Base-by-base conservation (phyloP, 2,888 invertebrate genomes). In the Pemphredon lugubris region DNA sequence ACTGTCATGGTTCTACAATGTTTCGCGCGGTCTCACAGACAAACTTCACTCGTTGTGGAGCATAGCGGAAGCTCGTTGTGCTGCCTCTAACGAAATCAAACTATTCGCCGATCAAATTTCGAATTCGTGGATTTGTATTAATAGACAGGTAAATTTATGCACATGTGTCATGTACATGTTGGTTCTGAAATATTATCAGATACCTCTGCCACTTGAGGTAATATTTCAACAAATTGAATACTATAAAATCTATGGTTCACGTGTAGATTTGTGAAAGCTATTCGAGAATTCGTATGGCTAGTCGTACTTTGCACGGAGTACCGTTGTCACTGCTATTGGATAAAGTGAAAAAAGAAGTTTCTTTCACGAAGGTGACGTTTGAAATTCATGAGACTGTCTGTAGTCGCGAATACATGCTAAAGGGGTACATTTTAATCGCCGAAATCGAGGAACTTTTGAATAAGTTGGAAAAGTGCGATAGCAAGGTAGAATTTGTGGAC, bases 231-330 rank as follows among this genome's bases (percentile, higher is more conserved):
- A n/a, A n/a, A n/a, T n/a, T n/a, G n/a, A n/a, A n/a, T n/a, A n/a
- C n/a, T n/a, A n/a, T n/a, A n/a, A n/a, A n/a, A n/a, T n/a, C n/a
- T n/a, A n/a, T n/a, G n/a, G n/a, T n/a, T n/a, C n/a, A n/a, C n/a
- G n/a, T n/a, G n/a, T 48, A 74, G 67, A 48, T 65, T 37, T 73
- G 30, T 14, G 63, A 71, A 51, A 67, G 60, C 57, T 81, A 80
- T 67, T 76, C 80, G n/a, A 80, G 77, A 37, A 81, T 84, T 55
- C 81, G 78, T 20, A 77, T 87, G 42, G 81, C 82, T 2, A 86
- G 87, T 70, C 77, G 79, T 11, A 84, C 84, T 2, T 54, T 77
- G 21, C 72, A 75, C 2, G 84, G 83, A 14, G 59, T 79, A 21
- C 78, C 87, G 2, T 73, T 87, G 37, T 76, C 84, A 7, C 48